A percentile compares a stretch with the other conserved stretches of the same genome.
Conservation (phyloP, 2,888 invertebrate species). For the Ganaspis brasiliensis region DNA sequence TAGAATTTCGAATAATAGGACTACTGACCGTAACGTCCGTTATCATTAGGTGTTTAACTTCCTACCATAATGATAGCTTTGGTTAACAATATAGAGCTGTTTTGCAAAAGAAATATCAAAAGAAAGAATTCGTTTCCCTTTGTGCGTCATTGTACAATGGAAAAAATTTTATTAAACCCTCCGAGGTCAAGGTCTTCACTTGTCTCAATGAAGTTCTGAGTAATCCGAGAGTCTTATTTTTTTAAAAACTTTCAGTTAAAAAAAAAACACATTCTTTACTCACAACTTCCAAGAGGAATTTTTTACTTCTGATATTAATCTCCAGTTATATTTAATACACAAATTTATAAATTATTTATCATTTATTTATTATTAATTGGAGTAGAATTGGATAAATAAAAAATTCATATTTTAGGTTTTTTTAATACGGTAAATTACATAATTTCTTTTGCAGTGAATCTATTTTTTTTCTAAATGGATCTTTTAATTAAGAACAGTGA, state of each 20-base stretch:
- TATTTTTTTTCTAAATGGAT: neutral
- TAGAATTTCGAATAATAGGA: conserved; percentile 29
- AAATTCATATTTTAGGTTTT: no score
- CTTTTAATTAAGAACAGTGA: neutral
- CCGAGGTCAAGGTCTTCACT: conserved; percentile 13
- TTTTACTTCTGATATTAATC: no score
- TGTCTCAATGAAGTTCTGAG: conserved; percentile 1
- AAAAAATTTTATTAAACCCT: neutral
- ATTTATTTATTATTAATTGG: no score
- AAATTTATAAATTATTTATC: no score
- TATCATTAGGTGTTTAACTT: conserved; percentile 25
- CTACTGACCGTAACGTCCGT: conserved; percentile 28
- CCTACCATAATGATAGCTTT: conserved; percentile 23
- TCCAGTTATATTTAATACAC: no score
- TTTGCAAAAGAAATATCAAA: neutral
- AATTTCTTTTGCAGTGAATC: conserved; percentile 1
- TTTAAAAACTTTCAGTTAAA: no score
- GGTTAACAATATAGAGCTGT: conserved; percentile 11
- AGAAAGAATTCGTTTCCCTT: neutral
- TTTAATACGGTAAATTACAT: no score
- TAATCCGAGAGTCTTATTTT: no score
- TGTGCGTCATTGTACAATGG: neutral
- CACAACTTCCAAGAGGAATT: no score
- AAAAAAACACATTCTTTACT: no score
- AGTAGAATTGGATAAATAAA: no score